Evolutionary conservation across 2,797 vertebrate species (phyloP).

Genomic region (Dendrocincla fuliginosa): DNA sequence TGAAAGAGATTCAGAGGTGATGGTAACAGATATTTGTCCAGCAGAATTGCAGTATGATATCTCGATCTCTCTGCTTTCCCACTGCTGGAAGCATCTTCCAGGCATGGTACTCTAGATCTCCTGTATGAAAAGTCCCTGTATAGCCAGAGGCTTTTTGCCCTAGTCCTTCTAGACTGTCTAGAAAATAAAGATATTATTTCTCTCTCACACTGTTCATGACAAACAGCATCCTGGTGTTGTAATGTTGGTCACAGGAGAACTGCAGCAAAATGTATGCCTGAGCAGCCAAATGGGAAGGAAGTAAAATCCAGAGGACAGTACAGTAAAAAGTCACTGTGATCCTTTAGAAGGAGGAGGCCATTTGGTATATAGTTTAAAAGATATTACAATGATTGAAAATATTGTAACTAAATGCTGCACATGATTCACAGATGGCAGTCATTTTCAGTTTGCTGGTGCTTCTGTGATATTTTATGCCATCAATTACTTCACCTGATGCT

Average conservation of each 20-base stretch:
- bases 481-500: background rate
- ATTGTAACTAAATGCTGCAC: background rate
- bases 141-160: background rate
- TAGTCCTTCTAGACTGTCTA: background rate
- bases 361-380: background rate
- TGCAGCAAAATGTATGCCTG: background rate
- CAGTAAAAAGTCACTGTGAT: background rate
- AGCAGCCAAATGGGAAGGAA: background rate
- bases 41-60: background rate
- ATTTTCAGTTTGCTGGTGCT: background rate
- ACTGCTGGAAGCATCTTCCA: background rate
- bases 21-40: background rate
- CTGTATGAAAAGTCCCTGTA: background rate
- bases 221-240: background rate
- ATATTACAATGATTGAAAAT: background rate
- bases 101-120: background rate
- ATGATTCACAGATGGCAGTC: background rate
- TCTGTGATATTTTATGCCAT: background rate
- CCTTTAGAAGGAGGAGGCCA: background rate
- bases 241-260: background rate
- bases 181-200: background rate
- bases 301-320: background rate
- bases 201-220: background rate
- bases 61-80: background rate
- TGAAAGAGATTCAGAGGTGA: accelerated